phyloP scores from a whole-genome alignment of 2,888 invertebrate species.

The Drosophila bunnanda region DNA sequence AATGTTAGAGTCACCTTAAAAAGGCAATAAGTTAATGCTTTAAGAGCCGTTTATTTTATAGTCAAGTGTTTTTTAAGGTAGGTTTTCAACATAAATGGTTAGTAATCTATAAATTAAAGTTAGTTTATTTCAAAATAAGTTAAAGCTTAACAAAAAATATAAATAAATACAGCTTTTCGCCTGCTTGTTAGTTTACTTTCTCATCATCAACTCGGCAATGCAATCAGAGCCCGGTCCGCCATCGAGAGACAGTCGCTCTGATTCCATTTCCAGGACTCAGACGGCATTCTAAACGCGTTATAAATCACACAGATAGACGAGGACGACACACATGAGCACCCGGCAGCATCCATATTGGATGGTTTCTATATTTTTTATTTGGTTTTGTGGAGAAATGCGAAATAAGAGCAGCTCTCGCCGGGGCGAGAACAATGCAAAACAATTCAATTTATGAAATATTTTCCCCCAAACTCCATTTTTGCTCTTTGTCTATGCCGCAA shows the following conservation, averaged over 20 bases:
- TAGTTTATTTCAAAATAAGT: background rate
- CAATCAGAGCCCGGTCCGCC: background rate
- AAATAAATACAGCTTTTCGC: background rate
- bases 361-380: conserved; percentile 21
- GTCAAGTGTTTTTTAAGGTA: background rate
- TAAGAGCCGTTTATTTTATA: no score
- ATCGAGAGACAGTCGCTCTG: conserved; percentile 31
- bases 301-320: conserved; percentile 57
- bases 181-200: conserved; percentile 2
- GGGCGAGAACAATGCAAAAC: conserved; percentile 59
- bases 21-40: no score
- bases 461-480: conserved; percentile 25
- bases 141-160: background rate
- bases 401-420: conserved; percentile 27
- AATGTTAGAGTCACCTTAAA: no score
- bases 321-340: conserved; percentile 16
- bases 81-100: no score
- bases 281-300: conserved; percentile 51
- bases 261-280: conserved; percentile 14
- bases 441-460: conserved; percentile 73
- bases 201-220: conserved; percentile 15
- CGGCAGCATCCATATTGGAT: conserved; percentile 34
- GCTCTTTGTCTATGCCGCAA: conserved; percentile 34
- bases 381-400: conserved; percentile 26
- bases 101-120: background rate